Evolutionary conservation across 2,888 invertebrate genomes (phyloP), one percentile per base, ranked within the genome.

Genomic region (Stenichneumon culpator): DNA sequence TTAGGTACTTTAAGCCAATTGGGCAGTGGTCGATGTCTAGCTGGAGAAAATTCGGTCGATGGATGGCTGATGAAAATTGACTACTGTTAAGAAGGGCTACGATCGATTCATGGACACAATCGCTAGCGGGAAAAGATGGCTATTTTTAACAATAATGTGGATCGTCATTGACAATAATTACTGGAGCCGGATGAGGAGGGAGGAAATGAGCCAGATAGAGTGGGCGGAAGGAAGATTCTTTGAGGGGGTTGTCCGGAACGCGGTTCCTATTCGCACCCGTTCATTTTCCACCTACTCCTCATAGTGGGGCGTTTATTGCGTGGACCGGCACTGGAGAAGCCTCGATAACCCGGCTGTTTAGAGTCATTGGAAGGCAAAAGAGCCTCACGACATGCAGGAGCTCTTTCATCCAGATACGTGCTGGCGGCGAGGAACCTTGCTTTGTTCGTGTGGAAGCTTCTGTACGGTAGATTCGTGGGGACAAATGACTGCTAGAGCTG

Each of bases 311-410:
- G 68, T 54, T 77, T 68, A 73, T 63, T 65, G 72, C 36, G 68
- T 67, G 25, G 54, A 54, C 32, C 32, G 77, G 47, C 32, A 47
- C 14, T 25, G 14, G 16, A 44, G 39, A 83, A 83, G 87, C 86
- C 86, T 86, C 88, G 90, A 91, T 91, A 91, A 89, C 85, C 84
- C 78, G 87, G 88, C 89, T 89, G 89, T 91, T 90, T 90, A 90
- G 88, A 89, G 90, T 92, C 92, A 92, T 92, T 92, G 90, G 89
- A 86, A 88, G 87, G 90, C 91, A 89, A 90, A 92, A 92, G 89
- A 89, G 89, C 90, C 89, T 86, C 82, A 86, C 86, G 87, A 88
- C 90, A 90, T 89, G 89, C 89, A 89, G 82, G 74, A 73, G 54
- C 32, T 65, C 65, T 60, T 60, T 47, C 25, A 50, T 60, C 82